These are phyloP conservation scores for Thaumatotibia leucotreta DNA, from an alignment of 1,140 invertebrate species.

Conservation along the genomic window DNA sequence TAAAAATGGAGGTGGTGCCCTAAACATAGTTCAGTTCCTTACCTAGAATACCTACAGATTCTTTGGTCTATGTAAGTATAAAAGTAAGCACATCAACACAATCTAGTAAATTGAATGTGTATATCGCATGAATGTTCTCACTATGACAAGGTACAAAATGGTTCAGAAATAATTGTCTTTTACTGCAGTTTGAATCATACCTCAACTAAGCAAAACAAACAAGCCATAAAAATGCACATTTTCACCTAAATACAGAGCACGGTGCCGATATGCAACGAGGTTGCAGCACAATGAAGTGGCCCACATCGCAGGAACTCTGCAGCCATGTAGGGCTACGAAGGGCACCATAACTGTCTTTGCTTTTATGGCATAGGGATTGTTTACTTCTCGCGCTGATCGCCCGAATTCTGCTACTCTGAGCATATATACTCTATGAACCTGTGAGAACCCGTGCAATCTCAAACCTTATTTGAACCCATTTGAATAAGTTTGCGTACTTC, in stretches of 20 bases:
- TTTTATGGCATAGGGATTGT: constrained; percentile 11
- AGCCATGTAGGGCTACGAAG: not conserved
- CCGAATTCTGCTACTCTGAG: not conserved
- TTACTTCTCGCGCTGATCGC: constrained; percentile 2
- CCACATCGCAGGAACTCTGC: not conserved
- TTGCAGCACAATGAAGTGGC: not conserved
- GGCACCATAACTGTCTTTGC: constrained; percentile 5
- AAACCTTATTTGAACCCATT: not conserved
- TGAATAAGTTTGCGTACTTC: not conserved
- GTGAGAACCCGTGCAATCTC: not conserved
- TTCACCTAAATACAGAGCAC: not conserved
- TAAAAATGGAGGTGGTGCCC: too few species aligned
- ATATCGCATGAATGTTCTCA: too few species aligned
- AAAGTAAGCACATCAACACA: too few species aligned
- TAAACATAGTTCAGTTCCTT: too few species aligned
- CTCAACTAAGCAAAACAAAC: not conserved
- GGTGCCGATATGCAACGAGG: not conserved
- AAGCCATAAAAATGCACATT: not conserved
- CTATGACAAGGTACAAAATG: too few species aligned
- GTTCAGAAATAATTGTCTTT: too few species aligned
- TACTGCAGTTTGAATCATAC: not conserved
- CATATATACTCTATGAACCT: not conserved
- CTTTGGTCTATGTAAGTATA: too few species aligned
- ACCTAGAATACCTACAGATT: too few species aligned
- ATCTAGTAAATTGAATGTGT: too few species aligned